Evolutionary conservation across 2,888 invertebrate genomes (phyloP), one percentile per base, ranked within the genome.

Genomic region (Watsonalla cultraria): DNA sequence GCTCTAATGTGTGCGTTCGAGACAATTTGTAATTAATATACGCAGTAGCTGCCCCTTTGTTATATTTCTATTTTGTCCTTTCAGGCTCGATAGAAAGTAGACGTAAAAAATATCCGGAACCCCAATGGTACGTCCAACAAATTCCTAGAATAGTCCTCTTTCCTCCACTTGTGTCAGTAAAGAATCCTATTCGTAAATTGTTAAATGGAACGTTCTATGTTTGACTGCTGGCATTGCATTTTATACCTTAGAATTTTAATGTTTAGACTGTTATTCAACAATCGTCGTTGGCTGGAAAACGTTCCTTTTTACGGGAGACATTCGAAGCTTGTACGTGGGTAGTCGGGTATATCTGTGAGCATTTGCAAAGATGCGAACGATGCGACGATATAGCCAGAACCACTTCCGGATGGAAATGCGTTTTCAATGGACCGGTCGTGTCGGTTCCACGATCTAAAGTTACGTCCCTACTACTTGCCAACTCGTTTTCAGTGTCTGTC

Each of bases 351-450:
- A 60, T 68, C 63, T 61, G 69, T 70, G 72, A 72, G 69, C 74
- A 76, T 82, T 82, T 81, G 72, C 74, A 74, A 82, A 80, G 75
- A 70, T 61, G 69, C 67, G 62, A 73, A 69, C 70, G 77, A 74
- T 74, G 78, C 70, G 73, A 72, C 75, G 76, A 79, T 75, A 68
- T 74, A 75, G 75, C 75, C 65, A 60, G 71, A 63, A 74, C 75
- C 72, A 73, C 74, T 81, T 82, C 77, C 74, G 75, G 74, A 74
- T 79, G 78, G 76, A 82, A 82, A 84, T 82, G 81, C 78, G 76
- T 78, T 79, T 78, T 73, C 74, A 68, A 76, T 76, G 65, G 74
- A 66, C 66, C 64, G 62, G 61, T 63, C 61, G 62, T 59, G 58
- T 64, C 68, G 62, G 62, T 62, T 63, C 62, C 61, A 62, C 62